A percentile compares a stretch with the other conserved stretches of the same genome.
Evolutionary conservation across 2,888 invertebrate genomes (phyloP).

Genomic region (Prostheceraeus crozeri): DNA sequence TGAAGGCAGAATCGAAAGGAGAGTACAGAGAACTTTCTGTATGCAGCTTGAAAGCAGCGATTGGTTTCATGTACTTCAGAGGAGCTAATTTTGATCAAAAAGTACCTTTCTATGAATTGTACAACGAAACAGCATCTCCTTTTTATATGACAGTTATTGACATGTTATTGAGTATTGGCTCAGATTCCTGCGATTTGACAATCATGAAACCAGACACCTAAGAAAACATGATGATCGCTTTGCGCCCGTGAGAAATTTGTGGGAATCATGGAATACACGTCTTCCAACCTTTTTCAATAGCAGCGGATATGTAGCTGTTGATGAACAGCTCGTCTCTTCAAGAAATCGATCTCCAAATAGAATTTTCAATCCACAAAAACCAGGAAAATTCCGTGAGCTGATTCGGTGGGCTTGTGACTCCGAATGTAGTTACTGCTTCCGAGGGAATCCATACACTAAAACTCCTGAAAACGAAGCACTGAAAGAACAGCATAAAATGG

Average conservation of each 20-base stretch:
- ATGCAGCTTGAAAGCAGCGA: slow-evolving; percentile 6
- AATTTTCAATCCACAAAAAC: not conserved
- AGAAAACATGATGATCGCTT: not conserved
- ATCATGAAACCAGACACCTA: not conserved
- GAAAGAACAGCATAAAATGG: not conserved
- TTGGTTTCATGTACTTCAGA: slow-evolving; percentile 16
- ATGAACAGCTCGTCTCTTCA: slow-evolving; percentile 8
- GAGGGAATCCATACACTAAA: not conserved
- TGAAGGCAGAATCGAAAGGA: not conserved
- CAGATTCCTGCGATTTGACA: slow-evolving; percentile 7
- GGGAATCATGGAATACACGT: slow-evolving; percentile 9
- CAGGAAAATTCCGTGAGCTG: slow-evolving; percentile 9
- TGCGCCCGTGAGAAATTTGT: not conserved
- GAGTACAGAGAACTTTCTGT: not conserved
- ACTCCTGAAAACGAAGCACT: not conserved
- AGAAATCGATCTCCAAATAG: slow-evolving; percentile 10
- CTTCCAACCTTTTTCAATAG: not conserved
- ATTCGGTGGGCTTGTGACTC: not conserved
- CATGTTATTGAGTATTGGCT: slow-evolving; percentile 1
- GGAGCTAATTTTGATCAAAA: slow-evolving; percentile 2
- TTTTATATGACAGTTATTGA: slow-evolving; percentile 5
- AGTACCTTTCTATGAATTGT: slow-evolving; percentile 1
- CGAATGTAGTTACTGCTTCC: not conserved
- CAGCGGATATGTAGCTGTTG: not conserved
- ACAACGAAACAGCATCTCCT: not conserved